These are phyloP conservation scores for Tachyglossus aculeatus DNA, from an alignment of 2,797 vertebrate species.

Conservation along the genomic window DNA sequence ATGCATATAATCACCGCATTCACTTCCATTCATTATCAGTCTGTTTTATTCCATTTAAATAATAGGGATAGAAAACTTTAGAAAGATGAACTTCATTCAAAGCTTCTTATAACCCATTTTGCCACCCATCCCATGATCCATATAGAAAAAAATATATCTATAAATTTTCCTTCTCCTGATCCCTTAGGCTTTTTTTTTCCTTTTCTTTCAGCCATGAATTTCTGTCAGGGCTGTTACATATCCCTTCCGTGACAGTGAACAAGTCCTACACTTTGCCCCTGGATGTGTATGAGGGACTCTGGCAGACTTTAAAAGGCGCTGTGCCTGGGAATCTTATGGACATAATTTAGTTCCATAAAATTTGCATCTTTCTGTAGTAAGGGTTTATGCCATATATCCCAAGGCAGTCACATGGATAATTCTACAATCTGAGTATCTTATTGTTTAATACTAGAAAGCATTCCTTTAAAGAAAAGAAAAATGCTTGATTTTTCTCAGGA, in stretches of 20 bases:
- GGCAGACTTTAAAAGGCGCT: not conserved
- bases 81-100: not conserved
- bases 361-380: not conserved
- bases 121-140: not conserved
- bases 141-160: not conserved
- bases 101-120: rapidly evolving
- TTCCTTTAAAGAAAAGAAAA: not conserved
- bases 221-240: rapidly evolving
- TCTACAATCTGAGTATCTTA: not conserved
- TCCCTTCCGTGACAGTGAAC: not conserved
- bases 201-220: not conserved
- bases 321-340: not conserved
- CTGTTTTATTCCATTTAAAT: not conserved
- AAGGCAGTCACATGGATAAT: not conserved
- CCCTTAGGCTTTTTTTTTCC: rapidly evolving
- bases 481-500: rapidly evolving
- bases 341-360: not conserved
- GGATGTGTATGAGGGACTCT: not conserved
- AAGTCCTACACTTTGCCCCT: not conserved
- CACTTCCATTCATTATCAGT: rapidly evolving
- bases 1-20: not conserved
- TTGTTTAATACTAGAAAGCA: not conserved
- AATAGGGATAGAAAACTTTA: not conserved
- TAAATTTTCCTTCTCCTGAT: rapidly evolving
- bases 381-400: not conserved